Evolutionary conservation across 2,797 vertebrate genomes (phyloP).

Genomic region (Chrysocyon brachyurus): DNA sequence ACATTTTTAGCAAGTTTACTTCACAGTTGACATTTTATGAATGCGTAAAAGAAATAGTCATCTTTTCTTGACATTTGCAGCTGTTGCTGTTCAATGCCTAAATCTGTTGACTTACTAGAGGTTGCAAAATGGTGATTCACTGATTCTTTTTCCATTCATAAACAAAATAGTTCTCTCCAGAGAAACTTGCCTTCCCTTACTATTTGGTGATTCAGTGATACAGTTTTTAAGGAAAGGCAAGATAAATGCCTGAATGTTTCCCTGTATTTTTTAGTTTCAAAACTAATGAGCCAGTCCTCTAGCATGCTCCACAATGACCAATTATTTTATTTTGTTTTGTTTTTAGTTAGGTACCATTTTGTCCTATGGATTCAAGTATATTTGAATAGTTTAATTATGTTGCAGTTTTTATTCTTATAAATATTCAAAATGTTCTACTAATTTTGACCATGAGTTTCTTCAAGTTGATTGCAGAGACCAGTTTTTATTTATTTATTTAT

Average conservation of each 20-base stretch:
- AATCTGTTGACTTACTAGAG: neutral
- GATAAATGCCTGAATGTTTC: slow-evolving; percentile 1
- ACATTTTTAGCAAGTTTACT: neutral
- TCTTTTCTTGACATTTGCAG: neutral
- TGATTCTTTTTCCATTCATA: neutral
- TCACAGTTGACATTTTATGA: neutral
- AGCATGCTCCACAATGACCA: neutral
- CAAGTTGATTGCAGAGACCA: neutral
- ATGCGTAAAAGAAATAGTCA: neutral
- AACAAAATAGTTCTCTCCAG: neutral
- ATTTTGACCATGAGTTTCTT: neutral
- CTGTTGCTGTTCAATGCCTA: neutral
- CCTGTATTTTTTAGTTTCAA: slow-evolving; percentile 18
- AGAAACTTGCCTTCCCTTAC: slow-evolving; percentile 17
- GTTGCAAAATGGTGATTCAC: neutral
- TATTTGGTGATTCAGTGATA: neutral
- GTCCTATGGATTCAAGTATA: neutral
- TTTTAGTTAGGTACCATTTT: slow-evolving; percentile 29
- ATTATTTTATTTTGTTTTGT: slow-evolving; percentile 53
- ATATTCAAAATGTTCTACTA: neutral
- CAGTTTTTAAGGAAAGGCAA: neutral
- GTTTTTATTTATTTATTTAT: neutral
- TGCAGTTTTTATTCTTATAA: neutral
- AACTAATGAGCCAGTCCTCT: slow-evolving; percentile 17
- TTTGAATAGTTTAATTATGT: neutral